Conservation (phyloP, 2,113 vertebrate species). For the Elephantulus edwardii region DNA sequence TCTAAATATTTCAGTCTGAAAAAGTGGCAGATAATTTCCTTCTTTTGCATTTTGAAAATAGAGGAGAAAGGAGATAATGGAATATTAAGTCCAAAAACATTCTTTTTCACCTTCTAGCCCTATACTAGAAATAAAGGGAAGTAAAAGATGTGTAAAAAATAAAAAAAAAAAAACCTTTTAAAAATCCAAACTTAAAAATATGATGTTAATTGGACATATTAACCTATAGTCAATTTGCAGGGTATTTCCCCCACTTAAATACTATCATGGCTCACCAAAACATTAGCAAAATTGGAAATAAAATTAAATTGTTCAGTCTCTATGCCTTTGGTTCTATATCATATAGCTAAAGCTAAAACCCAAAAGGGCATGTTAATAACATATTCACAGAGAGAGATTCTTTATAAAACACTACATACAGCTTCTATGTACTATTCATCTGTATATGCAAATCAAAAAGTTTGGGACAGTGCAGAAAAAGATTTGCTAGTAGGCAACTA, state of each 20-base stretch:
- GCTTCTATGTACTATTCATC: not conserved
- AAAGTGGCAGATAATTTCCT: not conserved
- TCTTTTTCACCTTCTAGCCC: not conserved
- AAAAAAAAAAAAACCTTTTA: too few relatives aligned
- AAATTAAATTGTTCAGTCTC: not conserved
- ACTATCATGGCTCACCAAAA: not conserved
- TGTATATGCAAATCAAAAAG: not conserved
- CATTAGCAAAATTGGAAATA: not conserved
- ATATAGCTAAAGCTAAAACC: not conserved
- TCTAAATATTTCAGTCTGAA: not conserved
- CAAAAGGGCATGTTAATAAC: fast-evolving
- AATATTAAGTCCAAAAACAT: not conserved
- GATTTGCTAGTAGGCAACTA: too few relatives aligned
- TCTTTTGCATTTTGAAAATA: slow-evolving; percentile 23
- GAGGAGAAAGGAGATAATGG: not conserved
- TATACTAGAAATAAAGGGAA: not conserved
- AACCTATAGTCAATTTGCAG: not conserved
- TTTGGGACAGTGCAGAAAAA: not conserved
- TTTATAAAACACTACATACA: not conserved
- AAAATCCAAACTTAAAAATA: not conserved
- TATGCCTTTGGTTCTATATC: not conserved
- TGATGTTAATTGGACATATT: not conserved
- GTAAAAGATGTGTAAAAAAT: too few relatives aligned
- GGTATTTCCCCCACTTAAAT: not conserved
- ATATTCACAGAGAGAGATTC: not conserved